Base-by-base conservation (phyloP, 2,888 invertebrate species). In the Acanthosepion lycidas region DNA sequence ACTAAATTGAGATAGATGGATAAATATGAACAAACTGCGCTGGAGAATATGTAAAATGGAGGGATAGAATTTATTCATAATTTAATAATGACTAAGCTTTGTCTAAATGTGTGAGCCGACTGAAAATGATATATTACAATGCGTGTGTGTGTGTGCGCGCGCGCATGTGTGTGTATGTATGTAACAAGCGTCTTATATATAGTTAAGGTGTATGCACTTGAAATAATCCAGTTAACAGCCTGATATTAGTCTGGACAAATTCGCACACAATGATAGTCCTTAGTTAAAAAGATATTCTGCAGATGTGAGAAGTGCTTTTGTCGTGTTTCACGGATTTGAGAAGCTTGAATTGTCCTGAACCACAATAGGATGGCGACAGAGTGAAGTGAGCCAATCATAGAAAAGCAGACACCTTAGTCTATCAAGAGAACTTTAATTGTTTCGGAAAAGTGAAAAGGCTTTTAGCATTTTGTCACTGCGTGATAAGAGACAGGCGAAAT, bases 301-400 rank as follows among this genome's bases (percentile, higher is more conserved):
- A 78, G 78, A 78, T 78, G 78, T 78, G n/a, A 78, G 78, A 78
- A 78, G 9, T n/a, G 78, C 78, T 33, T 78, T 78, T 78, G 78
- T 78, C n/a, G n/a, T 78, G 78, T 78, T 78, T 33, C n/a, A n/a
- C 12, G 78, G 12, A n/a, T 78, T 78, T 18, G 15, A 78, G 78
- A 78, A n/a, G 78, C n/a, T 78, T 78, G 78, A 78, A 78, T 78
- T 78, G 78, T 78, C 78, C 15, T n/a, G 5, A n/a, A n/a, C n/a
- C 78, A 78, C 78, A 78, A 78, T 78, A 78, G 78, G 33, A 78
- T 78, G 78, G 78, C 78, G 78, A 78, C 78, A 78, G 78, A 78
- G 33, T 78, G 78, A 78, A 78, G n/a, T 78, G 33, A 78, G n/a
- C 78, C 78, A 78, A 78, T 78, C 78, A 78, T 78, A 78, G 42